These are phyloP conservation scores for Chrysocyon brachyurus DNA, from an alignment of 2,797 vertebrate genomes.

Conservation along the genomic window DNA sequence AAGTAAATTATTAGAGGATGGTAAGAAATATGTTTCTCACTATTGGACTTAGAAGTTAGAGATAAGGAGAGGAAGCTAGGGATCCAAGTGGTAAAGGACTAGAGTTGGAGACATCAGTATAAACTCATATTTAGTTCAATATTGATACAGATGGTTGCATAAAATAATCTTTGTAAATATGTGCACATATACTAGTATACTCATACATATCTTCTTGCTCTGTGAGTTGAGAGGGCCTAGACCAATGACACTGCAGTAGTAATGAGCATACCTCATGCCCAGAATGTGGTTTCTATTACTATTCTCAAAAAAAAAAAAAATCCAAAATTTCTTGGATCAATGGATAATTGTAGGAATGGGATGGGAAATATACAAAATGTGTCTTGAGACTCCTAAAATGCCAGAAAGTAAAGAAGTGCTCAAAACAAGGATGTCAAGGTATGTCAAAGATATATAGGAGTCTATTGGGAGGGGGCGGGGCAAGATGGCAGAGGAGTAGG, in stretches of 20 bases:
- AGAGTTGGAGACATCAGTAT: background rate
- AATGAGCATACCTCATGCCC: background rate
- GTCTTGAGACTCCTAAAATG: background rate
- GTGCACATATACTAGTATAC: background rate
- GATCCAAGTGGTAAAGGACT: background rate
- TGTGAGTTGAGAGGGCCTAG: background rate
- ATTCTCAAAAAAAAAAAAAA: background rate
- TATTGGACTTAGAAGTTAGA: background rate
- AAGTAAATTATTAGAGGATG: background rate
- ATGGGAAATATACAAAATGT: background rate
- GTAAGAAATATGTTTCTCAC: background rate
- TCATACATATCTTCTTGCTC: background rate
- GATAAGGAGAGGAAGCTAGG: background rate
- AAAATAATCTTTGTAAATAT: background rate
- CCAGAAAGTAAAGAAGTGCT: background rate
- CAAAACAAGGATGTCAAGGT: background rate
- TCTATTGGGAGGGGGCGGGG: background rate
- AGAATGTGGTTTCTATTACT: background rate
- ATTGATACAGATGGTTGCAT: background rate
- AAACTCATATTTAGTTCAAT: background rate
- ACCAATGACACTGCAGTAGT: background rate
- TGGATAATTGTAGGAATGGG: background rate
- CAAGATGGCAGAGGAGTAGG: too few species aligned
- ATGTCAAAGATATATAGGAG: background rate
- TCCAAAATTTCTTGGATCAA: background rate